Evolutionary conservation across 1,140 invertebrate genomes (phyloP).

Genomic region (Palaemon carinicauda): DNA sequence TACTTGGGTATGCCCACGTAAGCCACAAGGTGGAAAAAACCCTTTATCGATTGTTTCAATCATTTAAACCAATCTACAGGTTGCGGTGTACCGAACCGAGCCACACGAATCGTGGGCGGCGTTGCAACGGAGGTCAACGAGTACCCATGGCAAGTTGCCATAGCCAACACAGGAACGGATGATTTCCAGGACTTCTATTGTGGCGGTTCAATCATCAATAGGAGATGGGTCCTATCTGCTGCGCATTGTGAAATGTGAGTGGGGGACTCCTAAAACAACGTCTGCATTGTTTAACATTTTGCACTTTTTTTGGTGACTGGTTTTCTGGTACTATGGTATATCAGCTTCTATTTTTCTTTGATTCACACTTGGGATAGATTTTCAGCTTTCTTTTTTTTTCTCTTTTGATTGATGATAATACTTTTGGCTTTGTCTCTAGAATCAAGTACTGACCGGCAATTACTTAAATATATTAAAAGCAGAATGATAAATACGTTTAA

Average conservation of each 20-base stretch:
- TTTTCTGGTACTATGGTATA: not conserved
- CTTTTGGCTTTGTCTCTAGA: too few species aligned
- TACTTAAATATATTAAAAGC: too few species aligned
- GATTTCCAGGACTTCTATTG: constrained; percentile 76
- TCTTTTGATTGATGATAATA: not conserved
- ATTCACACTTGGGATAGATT: not conserved
- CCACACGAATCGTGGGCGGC: constrained; percentile 8
- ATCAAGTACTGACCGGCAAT: too few species aligned
- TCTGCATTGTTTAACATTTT: too few species aligned
- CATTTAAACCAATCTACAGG: not conserved
- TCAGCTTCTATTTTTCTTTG: not conserved
- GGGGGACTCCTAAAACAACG: too few species aligned
- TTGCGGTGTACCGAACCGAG: constrained; percentile 5
- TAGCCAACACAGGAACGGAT: constrained; percentile 78
- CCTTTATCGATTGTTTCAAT: too few species aligned
- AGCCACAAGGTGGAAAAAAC: too few species aligned
- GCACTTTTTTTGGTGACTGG: too few species aligned
- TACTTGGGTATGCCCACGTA: too few species aligned
- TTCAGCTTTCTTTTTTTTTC: not conserved
- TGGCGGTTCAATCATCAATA: constrained; percentile 76
- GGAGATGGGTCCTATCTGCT: constrained; percentile 75
- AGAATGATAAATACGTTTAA: too few species aligned
- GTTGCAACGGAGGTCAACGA: not conserved
- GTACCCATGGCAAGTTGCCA: constrained; percentile 85
- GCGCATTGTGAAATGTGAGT: constrained; percentile 80